Evolutionary conservation across 2,888 invertebrate species (phyloP), one percentile per base, ranked within the genome.

Genomic region (Orthosia gracilis): DNA sequence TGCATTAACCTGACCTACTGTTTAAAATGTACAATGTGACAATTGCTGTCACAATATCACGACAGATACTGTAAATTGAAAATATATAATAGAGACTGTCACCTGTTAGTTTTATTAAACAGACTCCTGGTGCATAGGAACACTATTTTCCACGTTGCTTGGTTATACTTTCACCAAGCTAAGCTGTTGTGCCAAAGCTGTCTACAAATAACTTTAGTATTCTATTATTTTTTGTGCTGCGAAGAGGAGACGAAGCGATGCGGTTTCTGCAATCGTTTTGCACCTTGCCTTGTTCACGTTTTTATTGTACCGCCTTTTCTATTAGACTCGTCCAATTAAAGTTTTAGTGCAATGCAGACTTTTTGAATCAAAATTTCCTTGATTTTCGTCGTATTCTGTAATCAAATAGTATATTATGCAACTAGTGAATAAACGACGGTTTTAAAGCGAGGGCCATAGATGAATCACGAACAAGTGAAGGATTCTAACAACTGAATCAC

Each of bases 191-290:
- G n/a, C 40, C 18, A 59, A 80, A 64, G 58, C 21, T 49, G 18
- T 65, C 23, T 52, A 61, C 57, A 69, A 69, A 58, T 65, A 63
- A 69, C 65, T 73, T 63, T 47, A 31, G 7, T 57, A 64, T 62
- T 50, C 9, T 64, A 9, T 45, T 64, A 0, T 55, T 67, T 71
- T 64, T 66, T 73, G 11, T 58, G 12, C 40, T 23, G 13, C 5
- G 17, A 59, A 40, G 52, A 52, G n/a, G 49, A 62, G 62, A 61
- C 47, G 45, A 52, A 26, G 47, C 47, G 47, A 57, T 69, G 80
- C 40, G 75, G 80, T 80, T 59, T 47, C 57, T 73, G 4, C 23
- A 64, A 83, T 57, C 66, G 55, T 64, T 80, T 67, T 84, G 52
- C 84, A 73, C 69, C 50, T 73, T 61, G 49, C 54, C 31, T 55